Conservation (phyloP, 2,888 invertebrate genomes). For the Orthosia incerta region DNA sequence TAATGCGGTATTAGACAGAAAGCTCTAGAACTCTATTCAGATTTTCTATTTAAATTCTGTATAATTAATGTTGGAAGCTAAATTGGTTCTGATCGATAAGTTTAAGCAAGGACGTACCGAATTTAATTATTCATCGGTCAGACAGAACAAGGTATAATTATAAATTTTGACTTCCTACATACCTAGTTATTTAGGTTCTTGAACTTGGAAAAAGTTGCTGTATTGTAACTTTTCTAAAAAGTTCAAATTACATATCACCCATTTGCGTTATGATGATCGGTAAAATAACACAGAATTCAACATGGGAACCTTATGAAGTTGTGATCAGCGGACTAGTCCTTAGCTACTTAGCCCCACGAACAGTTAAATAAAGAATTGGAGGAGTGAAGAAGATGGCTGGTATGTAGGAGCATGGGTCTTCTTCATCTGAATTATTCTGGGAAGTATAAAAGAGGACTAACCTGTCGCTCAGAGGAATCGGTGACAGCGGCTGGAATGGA, state of each 20-base stretch:
- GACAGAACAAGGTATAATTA: neutral
- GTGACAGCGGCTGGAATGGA: constrained; percentile 76
- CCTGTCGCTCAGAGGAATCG: constrained; percentile 82
- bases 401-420: neutral
- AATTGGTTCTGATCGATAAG: constrained; percentile 36
- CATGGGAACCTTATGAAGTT: neutral
- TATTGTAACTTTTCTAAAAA: neutral
- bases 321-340: neutral
- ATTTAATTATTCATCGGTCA: constrained; percentile 30
- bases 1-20: neutral
- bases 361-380: too few relatives aligned
- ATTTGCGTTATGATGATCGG: neutral
- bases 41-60: constrained; percentile 10
- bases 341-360: too few relatives aligned
- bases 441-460: constrained; percentile 66
- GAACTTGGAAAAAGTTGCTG: neutral
- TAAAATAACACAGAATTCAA: neutral
- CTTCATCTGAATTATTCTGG: neutral
- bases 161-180: neutral
- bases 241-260: neutral
- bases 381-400: too few relatives aligned
- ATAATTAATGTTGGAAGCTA: constrained; percentile 37
- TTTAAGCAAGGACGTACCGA: constrained; percentile 12
- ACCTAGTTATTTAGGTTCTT: neutral
- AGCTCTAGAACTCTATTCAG: constrained; percentile 8